These are phyloP conservation scores for Trichoplusia ni DNA, from an alignment of 1,140 invertebrate genomes.

Conservation along the genomic window DNA sequence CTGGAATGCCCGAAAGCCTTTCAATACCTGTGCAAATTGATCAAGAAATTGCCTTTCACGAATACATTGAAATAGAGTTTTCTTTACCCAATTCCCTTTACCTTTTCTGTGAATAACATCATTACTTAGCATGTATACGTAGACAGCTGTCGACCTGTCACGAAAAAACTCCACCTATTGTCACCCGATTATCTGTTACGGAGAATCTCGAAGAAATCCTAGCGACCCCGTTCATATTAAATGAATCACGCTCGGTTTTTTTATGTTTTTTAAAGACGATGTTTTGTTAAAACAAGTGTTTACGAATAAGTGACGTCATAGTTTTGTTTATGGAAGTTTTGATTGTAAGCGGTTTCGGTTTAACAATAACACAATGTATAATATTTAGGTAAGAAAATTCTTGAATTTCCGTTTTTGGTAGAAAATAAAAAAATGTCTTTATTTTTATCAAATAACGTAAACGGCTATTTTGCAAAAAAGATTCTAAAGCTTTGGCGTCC, in stretches of 20 bases:
- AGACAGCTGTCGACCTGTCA: not conserved
- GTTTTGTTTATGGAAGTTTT: too few relatives aligned
- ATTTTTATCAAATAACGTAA: too few relatives aligned
- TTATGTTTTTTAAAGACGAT: not conserved
- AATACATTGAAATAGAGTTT: constrained; percentile 9
- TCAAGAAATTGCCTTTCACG: constrained; percentile 6
- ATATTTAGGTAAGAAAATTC: too few relatives aligned
- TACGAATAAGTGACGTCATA: too few relatives aligned
- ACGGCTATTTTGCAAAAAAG: too few relatives aligned
- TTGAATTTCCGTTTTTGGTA: too few relatives aligned
- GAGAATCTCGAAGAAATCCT: not conserved
- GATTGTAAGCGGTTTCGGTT: too few relatives aligned
- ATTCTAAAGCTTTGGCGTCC: too few relatives aligned
- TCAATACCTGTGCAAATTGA: constrained; percentile 13
- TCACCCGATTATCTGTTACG: not conserved
- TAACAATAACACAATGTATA: too few relatives aligned
- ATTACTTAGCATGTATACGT: not conserved
- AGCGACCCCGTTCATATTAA: not conserved
- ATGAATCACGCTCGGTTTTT: not conserved
- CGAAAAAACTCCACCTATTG: not conserved
- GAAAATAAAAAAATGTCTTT: too few relatives aligned
- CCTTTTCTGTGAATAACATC: not conserved
- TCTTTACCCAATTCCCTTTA: not conserved
- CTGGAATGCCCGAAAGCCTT: not conserved
- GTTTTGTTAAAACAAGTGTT: too few relatives aligned